Evolutionary conservation across 2,797 vertebrate species (phyloP), one percentile per base, ranked within the genome.

Genomic region (Brachymystax lenok): DNA sequence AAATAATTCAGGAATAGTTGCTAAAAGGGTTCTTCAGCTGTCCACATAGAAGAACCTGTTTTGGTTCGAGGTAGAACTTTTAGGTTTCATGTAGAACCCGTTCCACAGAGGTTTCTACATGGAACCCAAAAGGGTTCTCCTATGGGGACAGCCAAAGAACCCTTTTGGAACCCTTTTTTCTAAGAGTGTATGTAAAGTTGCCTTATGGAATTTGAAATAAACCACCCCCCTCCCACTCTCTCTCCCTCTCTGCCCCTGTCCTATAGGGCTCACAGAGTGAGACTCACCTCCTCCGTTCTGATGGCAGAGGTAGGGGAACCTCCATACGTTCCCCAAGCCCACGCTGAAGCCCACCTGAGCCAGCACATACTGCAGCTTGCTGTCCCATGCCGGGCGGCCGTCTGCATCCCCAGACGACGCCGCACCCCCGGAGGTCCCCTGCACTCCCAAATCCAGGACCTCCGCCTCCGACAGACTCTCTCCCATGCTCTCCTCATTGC

Each of bases 321-420:
- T 93, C 96, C 96, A 97, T 63, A 97, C 93, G 1, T 96, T 96
- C 4, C 94, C 95, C 0, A 97, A 87, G 35, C 96, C 96, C 71
- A 97, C 95, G 4, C 95, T 97, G 90, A 96, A 97, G 74, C 96
- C 96, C 82, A 97, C 94, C 83, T 96, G 96, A 27, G 96, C 96
- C 69, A 97, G 86, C 51, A 97, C 92, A 33, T 97, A 97, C 87
- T 97, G 95, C 50, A 92, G 78, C 83, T 97, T 97, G 46, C 93
- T 97, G 84, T 94, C 95, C 96, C 92, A 94, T 0, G 94, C 94
- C 0, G 93, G 93, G 3, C 95, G 90, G 66, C 92, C 89, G 63
- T 93, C 89, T 0, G 56, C 89, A 5, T 83, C 83, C 0, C 56
- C 66, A 0, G 30, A 21, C 1, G 74, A 21, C 1, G 73, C 80